Evolutionary conservation across 2,888 invertebrate species (phyloP).

Genomic region (Caradrina clavipalpis): DNA sequence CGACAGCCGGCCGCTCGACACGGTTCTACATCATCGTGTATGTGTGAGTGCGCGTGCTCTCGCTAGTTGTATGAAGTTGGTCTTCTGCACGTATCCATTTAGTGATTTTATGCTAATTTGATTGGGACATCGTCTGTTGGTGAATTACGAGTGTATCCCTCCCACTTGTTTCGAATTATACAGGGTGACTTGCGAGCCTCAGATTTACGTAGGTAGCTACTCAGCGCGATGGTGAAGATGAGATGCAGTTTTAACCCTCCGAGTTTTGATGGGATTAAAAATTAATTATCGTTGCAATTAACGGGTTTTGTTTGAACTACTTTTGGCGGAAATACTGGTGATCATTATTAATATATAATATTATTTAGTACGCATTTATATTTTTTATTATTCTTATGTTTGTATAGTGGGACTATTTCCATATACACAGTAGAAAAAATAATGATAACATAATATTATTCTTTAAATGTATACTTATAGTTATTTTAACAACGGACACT

Average conservation of each 20-base stretch:
- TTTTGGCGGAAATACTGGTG: background rate
- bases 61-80: background rate
- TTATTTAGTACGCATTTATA: background rate
- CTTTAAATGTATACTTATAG: too few species aligned
- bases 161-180: conserved; percentile 46
- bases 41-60: background rate
- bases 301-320: background rate
- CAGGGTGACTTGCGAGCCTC: conserved; percentile 27
- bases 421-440: too few species aligned
- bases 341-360: background rate
- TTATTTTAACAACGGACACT: too few species aligned
- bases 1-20: background rate
- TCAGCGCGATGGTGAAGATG: conserved; percentile 14
- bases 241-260: conserved; percentile 44
- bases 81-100: conserved; percentile 14
- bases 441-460: too few species aligned
- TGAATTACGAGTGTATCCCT: conserved; percentile 58
- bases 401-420: too few species aligned
- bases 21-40: too few species aligned
- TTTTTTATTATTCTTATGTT: too few species aligned
- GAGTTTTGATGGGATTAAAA: conserved; percentile 30
- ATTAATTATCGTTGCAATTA: conserved; percentile 24
- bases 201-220: conserved; percentile 3
- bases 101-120: conserved; percentile 61
- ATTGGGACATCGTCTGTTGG: conserved; percentile 60